These are phyloP conservation scores for Oryzias woworae DNA, from an alignment of 2,113 vertebrate species.

Conservation along the genomic window DNA sequence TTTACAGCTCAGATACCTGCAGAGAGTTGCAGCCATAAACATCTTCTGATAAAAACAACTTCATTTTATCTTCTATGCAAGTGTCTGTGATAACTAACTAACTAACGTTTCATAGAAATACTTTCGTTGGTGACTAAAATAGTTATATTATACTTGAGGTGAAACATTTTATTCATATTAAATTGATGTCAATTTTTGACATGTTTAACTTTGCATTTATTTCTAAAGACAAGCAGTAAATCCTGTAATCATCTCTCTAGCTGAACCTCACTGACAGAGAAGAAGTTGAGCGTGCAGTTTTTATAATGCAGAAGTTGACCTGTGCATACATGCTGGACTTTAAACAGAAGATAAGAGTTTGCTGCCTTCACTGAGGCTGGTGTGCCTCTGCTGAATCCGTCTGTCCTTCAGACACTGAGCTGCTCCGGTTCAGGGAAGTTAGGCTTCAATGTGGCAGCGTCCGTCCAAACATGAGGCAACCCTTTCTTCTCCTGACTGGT, in stretches of 20 bases:
- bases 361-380: background rate
- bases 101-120: too few species aligned
- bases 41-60: background rate
- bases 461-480: constrained; percentile 54
- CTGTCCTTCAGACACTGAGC: background rate
- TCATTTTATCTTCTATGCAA: background rate
- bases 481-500: constrained; percentile 63
- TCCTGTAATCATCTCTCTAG: background rate
- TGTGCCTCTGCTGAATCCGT: background rate
- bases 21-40: background rate
- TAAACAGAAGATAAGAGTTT: constrained; percentile 48
- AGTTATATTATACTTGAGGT: too few species aligned
- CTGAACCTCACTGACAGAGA: background rate
- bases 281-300: background rate
- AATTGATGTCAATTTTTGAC: too few species aligned
- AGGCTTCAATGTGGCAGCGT: too few species aligned
- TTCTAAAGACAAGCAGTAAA: too few species aligned
- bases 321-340: constrained; percentile 61
- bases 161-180: too few species aligned
- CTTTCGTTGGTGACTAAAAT: too few species aligned
- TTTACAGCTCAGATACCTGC: background rate
- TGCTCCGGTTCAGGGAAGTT: background rate
- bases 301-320: constrained; percentile 23
- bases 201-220: too few species aligned
- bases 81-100: background rate